phyloP scores from a whole-genome alignment of 2,888 invertebrate genomes.

The Drosophila crucigera region DNA sequence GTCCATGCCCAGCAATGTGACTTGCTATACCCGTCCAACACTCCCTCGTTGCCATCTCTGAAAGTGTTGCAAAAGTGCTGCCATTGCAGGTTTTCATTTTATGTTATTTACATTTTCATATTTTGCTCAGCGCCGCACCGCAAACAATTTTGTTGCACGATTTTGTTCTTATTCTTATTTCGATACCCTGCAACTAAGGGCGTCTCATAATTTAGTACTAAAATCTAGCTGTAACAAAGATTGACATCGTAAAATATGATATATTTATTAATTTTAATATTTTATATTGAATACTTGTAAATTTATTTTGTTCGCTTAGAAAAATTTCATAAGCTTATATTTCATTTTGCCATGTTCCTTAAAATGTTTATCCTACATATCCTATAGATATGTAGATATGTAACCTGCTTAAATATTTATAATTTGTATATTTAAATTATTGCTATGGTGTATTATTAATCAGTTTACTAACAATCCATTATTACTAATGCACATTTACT shows the following conservation, averaged over 20 bases:
- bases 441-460: background rate
- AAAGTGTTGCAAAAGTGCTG: conserved; percentile 74
- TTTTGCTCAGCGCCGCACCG: conserved; percentile 69
- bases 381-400: background rate
- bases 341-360: background rate
- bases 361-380: background rate
- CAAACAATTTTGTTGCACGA: conserved; percentile 65
- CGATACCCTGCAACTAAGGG: conserved; percentile 25
- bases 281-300: background rate
- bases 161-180: conserved; percentile 27
- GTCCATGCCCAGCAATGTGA: conserved; percentile 22
- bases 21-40: conserved; percentile 11
- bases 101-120: conserved; percentile 79
- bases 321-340: background rate
- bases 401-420: background rate
- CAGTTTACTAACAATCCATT: background rate
- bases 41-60: conserved; percentile 31
- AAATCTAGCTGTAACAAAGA: background rate
- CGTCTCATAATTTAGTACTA: background rate
- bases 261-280: background rate
- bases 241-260: background rate
- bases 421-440: background rate
- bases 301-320: background rate
- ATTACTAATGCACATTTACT: background rate
- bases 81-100: conserved; percentile 78